These are phyloP conservation scores for Agonopterix alstromeriana DNA, from an alignment of 2,888 invertebrate genomes.

Conservation along the genomic window DNA sequence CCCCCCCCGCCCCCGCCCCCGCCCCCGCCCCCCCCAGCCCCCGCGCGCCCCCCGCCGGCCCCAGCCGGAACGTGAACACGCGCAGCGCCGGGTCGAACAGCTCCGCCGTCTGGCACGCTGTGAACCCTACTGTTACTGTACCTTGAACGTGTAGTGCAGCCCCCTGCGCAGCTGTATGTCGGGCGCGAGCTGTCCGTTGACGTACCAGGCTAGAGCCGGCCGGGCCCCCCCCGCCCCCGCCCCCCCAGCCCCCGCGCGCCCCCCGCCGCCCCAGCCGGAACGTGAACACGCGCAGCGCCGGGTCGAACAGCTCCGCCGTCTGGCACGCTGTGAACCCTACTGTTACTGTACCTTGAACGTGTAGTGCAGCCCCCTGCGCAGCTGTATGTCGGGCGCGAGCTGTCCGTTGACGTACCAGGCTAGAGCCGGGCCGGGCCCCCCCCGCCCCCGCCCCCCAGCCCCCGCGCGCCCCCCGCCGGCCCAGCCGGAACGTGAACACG, in stretches of 20 bases:
- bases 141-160: conserved; percentile 88
- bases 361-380: conserved; percentile 90
- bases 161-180: conserved; percentile 92
- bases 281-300: conserved; percentile 85
- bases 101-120: no score
- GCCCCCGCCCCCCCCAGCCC: conserved; percentile 76
- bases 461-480: conserved; percentile 88
- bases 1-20: conserved; percentile 76
- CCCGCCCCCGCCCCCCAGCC: conserved; percentile 69
- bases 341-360: conserved; percentile 83
- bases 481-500: conserved; percentile 87
- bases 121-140: no score
- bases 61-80: conserved; percentile 87
- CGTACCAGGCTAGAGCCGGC: conserved; percentile 92
- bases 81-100: conserved; percentile 84
- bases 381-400: conserved; percentile 90
- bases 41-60: conserved; percentile 88
- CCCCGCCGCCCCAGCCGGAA: conserved; percentile 89
- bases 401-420: conserved; percentile 97
- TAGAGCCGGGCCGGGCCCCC: conserved; percentile 79
- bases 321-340: no score
- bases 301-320: conserved; percentile 82
- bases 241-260: conserved; percentile 83
- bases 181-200: conserved; percentile 92
- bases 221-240: conserved; percentile 42